Conservation (phyloP, 2,888 invertebrate genomes). For the Heliconius erato region DNA sequence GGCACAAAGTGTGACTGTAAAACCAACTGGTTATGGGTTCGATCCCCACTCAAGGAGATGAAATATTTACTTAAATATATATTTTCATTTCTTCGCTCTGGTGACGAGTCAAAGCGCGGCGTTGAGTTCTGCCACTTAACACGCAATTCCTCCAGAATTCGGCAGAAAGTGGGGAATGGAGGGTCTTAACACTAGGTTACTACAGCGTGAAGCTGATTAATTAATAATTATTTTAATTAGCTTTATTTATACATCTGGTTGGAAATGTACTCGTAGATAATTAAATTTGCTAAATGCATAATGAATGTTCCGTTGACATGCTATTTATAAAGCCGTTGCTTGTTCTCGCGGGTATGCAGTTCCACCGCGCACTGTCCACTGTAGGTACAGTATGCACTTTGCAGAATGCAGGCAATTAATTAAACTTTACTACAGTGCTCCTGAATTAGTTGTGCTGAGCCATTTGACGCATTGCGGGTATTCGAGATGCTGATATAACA, state of each 20-base stretch:
- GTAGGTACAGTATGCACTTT: background rate
- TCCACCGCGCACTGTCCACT: background rate
- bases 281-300: conserved; percentile 42
- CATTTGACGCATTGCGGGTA: conserved; percentile 45
- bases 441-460: conserved; percentile 46
- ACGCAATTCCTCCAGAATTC: no score
- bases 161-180: no score
- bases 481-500: conserved; percentile 30
- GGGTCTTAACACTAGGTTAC: no score
- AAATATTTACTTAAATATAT: no score
- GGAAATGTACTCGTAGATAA: background rate
- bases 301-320: conserved; percentile 38
- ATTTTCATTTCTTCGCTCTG: no score
- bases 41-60: no score
- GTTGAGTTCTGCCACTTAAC: no score
- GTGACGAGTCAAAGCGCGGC: no score
- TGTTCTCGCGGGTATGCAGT: conserved; percentile 7
- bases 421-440: conserved; percentile 46
- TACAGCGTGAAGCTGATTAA: no score
- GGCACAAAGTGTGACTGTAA: no score
- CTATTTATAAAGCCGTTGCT: conserved; percentile 38
- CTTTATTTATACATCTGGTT: conserved; percentile 1
- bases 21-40: no score
- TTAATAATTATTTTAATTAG: background rate
- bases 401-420: conserved; percentile 47